Conservation (phyloP, 1,140 invertebrate genomes). For the Phymorhynchus buccinoides region DNA sequence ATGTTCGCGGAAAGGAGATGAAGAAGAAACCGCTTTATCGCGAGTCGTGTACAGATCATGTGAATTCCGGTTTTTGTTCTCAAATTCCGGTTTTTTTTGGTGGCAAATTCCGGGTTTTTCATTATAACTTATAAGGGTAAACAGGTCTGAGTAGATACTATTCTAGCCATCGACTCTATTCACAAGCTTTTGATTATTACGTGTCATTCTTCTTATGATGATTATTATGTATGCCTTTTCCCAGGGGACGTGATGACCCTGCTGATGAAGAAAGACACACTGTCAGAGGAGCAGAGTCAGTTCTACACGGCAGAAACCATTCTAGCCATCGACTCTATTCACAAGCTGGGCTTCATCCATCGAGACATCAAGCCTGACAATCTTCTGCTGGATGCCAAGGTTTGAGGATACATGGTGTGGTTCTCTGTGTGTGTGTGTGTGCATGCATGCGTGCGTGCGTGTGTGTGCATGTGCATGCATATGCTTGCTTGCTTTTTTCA, state of each 20-base stretch:
- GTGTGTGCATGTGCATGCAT: not conserved
- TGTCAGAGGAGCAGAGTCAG: slow-evolving; percentile 98
- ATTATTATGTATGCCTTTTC: not conserved
- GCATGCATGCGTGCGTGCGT: not conserved
- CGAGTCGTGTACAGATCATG: too few relatives aligned
- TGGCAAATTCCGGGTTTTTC: too few relatives aligned
- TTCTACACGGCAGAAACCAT: slow-evolving; percentile 99
- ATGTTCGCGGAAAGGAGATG: too few relatives aligned
- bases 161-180: slow-evolving; percentile 98
- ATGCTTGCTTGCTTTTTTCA: too few relatives aligned
- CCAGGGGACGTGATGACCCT: slow-evolving; percentile 98
- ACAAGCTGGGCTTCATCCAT: slow-evolving; percentile 99
- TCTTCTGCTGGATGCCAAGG: slow-evolving; percentile 93
- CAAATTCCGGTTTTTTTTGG: too few relatives aligned
- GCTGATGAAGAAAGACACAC: slow-evolving; percentile 99
- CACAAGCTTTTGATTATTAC: slow-evolving; percentile 83
- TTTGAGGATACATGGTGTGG: too few relatives aligned
- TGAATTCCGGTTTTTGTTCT: too few relatives aligned
- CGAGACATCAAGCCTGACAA: slow-evolving; percentile 99
- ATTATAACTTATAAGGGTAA: too few relatives aligned
- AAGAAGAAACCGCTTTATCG: too few relatives aligned
- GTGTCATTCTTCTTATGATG: too few relatives aligned
- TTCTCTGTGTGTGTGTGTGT: not conserved
- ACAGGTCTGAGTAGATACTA: slow-evolving; percentile 87
- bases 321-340: slow-evolving; percentile 98